phyloP scores from a whole-genome alignment of 2,888 invertebrate genomes.

The Eupelmus urozonus region DNA sequence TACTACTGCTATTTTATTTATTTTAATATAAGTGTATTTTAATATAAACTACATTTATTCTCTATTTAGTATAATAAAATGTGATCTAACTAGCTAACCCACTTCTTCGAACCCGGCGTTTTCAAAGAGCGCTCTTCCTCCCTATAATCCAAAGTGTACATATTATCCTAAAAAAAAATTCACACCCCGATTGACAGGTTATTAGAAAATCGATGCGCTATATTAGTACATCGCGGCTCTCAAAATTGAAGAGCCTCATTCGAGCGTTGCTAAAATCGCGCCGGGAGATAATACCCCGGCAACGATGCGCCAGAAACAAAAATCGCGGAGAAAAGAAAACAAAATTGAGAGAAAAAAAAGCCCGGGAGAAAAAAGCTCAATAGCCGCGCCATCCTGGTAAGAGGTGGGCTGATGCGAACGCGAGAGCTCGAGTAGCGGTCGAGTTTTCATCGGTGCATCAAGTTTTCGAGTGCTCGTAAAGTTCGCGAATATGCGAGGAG shows the following conservation, averaged over 20 bases:
- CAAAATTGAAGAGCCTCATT: conserved; percentile 33
- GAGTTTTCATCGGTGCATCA: conserved; percentile 31
- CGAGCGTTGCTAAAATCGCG: conserved; percentile 11
- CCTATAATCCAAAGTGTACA: not conserved
- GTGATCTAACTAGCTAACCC: not conserved
- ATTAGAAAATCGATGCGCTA: conserved; percentile 46
- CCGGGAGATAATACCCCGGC: conserved; percentile 17
- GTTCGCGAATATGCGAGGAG: conserved; percentile 19
- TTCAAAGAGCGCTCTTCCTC: conserved; percentile 30
- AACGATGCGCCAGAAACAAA: conserved; percentile 9
- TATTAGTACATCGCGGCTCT: conserved; percentile 22
- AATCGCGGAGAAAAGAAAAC: conserved; percentile 9
- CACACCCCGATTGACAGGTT: conserved; percentile 30
- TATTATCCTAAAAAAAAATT: not conserved
- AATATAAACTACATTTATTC: too few species aligned
- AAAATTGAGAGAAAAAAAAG: conserved; percentile 32
- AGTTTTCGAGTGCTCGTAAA: conserved; percentile 46
- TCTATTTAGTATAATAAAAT: too few species aligned
- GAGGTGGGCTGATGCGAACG: not conserved
- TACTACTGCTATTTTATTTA: too few species aligned
- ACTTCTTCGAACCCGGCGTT: not conserved
- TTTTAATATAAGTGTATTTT: not conserved
- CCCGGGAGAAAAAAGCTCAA: conserved; percentile 24
- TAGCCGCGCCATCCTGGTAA: not conserved
- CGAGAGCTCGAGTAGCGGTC: conserved; percentile 26